Evolutionary conservation across 2,888 invertebrate genomes (phyloP).

Genomic region (Drepana falcataria): DNA sequence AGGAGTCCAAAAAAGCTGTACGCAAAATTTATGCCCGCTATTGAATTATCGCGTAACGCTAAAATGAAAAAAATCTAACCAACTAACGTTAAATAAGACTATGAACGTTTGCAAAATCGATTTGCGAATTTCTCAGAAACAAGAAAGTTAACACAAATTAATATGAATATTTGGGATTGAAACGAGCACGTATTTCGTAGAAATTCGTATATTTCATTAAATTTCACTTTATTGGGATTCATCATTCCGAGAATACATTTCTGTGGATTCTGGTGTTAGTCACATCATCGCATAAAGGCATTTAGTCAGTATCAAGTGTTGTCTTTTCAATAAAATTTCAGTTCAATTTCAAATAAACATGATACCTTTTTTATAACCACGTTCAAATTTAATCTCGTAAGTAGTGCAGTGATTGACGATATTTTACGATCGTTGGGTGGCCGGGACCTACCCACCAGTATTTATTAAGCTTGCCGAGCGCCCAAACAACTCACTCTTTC

Average conservation of each 20-base stretch:
- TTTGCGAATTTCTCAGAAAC: background rate
- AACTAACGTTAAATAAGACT: constrained; percentile 33
- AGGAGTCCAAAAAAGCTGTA: constrained; percentile 61
- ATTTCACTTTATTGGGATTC: background rate
- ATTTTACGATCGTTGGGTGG: constrained; percentile 33
- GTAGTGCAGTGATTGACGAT: constrained; percentile 57
- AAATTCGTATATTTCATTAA: background rate
- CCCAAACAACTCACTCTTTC: constrained; percentile 27
- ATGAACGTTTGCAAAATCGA: constrained; percentile 17
- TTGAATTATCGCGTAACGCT: constrained; percentile 58
- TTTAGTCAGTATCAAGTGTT: background rate
- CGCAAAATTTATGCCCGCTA: constrained; percentile 62
- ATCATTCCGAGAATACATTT: background rate
- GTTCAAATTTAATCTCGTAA: constrained; percentile 66
- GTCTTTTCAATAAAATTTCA: background rate
- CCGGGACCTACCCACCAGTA: constrained; percentile 14
- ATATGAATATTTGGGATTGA: background rate
- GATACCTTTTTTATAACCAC: constrained; percentile 40
- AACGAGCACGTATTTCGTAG: background rate
- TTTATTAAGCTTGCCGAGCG: constrained; percentile 29
- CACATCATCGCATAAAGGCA: background rate
- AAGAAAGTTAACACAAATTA: background rate
- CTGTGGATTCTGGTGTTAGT: background rate
- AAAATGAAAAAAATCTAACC: constrained; percentile 53
- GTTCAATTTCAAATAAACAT: constrained; percentile 16